phyloP scores from a whole-genome alignment of 2,113 vertebrate genomes.

The Morone chrysops region DNA sequence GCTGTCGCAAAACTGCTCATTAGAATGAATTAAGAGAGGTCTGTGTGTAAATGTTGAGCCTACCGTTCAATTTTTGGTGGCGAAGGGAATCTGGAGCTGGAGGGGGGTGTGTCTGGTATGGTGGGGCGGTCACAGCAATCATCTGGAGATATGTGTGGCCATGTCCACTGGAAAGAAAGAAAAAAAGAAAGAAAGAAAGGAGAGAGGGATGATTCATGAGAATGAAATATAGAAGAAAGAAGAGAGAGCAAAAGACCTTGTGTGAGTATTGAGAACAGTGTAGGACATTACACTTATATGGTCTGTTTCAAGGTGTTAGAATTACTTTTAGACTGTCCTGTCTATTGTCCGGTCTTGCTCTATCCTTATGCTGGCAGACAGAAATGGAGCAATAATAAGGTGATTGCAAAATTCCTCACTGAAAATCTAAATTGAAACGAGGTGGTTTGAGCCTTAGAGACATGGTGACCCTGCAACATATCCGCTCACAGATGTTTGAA shows the following conservation, averaged over 20 bases:
- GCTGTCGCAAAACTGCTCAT: conserved; percentile 80
- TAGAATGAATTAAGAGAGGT: conserved; percentile 81
- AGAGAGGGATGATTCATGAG: conserved; percentile 53
- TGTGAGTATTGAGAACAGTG: conserved; percentile 35
- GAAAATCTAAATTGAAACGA: conserved; percentile 68
- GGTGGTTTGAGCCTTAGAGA: conserved; percentile 58
- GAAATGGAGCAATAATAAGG: conserved; percentile 66
- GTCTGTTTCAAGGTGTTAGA: conserved; percentile 61
- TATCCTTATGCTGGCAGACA: conserved; percentile 51
- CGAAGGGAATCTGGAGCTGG: conserved; percentile 66
- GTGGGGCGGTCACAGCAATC: conserved; percentile 62
- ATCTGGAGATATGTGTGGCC: conserved; percentile 76
- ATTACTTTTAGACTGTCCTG: conserved; percentile 47
- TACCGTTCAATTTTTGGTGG: conserved; percentile 81
- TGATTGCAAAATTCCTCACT: conserved; percentile 73
- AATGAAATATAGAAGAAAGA: conserved; percentile 39
- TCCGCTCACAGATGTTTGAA: conserved; percentile 62
- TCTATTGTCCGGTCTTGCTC: conserved; percentile 53
- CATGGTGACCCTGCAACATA: conserved; percentile 55
- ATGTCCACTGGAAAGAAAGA: conserved; percentile 62
- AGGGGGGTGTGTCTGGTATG: conserved; percentile 74
- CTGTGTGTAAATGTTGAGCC: conserved; percentile 78
- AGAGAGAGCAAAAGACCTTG: conserved; percentile 14
- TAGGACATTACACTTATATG: conserved; percentile 30
- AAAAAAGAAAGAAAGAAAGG: conserved; percentile 20